Percentiles rank a stretch among this genome's conserved stretches.
phyloP scores from a whole-genome alignment of 2,888 invertebrate species.

The Apodemia mormo region DNA sequence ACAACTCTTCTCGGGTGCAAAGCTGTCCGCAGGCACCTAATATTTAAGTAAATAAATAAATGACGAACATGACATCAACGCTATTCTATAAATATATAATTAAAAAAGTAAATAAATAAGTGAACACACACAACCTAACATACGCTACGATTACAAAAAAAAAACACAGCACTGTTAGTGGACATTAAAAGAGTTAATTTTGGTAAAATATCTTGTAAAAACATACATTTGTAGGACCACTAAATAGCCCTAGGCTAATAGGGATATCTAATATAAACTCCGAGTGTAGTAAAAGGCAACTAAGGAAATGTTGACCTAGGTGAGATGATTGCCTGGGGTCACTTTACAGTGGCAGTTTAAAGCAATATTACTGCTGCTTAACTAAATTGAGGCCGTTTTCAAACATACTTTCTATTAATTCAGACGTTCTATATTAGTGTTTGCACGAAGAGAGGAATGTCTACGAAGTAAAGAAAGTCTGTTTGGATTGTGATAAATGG shows the following conservation, averaged over 20 bases:
- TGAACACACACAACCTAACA: no score
- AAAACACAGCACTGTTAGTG: neutral
- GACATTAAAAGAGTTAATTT: neutral
- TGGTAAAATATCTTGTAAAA: neutral
- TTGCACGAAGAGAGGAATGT: no score
- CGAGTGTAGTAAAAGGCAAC: neutral
- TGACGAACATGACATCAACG: no score
- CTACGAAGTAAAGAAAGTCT: no score
- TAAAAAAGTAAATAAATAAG: no score
- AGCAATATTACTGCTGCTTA: neutral
- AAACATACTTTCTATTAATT: neutral
- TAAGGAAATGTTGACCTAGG: slow-evolving; percentile 1
- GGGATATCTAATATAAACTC: neutral
- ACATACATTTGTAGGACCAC: neutral
- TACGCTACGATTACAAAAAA: no score
- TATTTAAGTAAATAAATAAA: no score
- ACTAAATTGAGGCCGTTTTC: neutral
- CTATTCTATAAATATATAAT: no score
- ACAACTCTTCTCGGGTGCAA: no score
- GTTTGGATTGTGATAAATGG: no score
- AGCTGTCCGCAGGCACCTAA: no score
- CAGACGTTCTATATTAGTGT: neutral
- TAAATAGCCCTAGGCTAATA: neutral
- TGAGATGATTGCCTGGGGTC: neutral
- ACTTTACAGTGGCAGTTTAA: neutral